Percentiles rank a stretch among this genome's conserved stretches.
Conservation (phyloP, 2,888 invertebrate species). For the Mantis religiosa region DNA sequence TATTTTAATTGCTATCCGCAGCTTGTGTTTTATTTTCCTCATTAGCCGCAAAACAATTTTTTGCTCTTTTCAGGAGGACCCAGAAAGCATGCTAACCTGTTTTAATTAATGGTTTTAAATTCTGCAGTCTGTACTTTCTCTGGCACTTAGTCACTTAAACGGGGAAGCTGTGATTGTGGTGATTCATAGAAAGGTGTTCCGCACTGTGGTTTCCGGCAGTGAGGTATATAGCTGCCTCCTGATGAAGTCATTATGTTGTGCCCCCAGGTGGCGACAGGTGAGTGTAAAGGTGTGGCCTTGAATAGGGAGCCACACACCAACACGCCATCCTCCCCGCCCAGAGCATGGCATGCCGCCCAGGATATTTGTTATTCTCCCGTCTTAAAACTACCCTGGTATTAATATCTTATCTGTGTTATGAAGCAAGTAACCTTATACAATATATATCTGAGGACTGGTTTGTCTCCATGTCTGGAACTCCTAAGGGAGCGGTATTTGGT, state of each 20-base stretch:
- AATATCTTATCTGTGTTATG: not conserved
- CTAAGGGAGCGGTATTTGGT: no score
- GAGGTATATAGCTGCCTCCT: not conserved
- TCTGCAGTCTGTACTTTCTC: no score
- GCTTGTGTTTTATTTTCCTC: no score
- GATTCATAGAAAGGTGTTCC: not conserved
- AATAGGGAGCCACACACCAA: not conserved
- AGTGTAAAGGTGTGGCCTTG: not conserved
- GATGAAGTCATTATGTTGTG: not conserved
- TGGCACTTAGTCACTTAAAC: no score
- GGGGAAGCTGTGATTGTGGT: not conserved
- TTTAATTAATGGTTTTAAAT: no score
- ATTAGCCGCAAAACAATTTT: no score
- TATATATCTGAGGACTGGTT: no score
- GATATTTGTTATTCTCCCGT: not conserved
- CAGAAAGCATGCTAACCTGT: no score
- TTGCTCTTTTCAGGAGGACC: no score
- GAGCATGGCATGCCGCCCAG: not conserved
- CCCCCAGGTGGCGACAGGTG: not conserved
- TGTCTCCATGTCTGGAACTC: no score
- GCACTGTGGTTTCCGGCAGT: not conserved
- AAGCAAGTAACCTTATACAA: not conserved
- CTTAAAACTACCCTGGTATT: not conserved
- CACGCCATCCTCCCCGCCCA: not conserved
- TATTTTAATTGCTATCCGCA: no score